Evolutionary conservation across 2,888 invertebrate species (phyloP), one percentile per base, ranked within the genome.

Genomic region (Phyllotreta cruciferae): DNA sequence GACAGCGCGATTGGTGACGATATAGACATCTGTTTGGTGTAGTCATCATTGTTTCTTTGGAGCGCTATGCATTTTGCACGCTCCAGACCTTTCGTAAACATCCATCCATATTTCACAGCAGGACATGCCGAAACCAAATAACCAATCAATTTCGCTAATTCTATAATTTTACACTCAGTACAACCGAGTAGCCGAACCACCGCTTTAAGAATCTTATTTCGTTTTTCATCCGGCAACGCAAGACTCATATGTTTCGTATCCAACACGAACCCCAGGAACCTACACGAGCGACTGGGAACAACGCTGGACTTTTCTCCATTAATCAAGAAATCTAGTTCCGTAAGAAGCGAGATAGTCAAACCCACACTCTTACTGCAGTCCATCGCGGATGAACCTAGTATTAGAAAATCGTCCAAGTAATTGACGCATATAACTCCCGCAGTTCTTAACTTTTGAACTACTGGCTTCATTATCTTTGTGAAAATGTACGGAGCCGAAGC

Each of bases 381-480:
- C 3, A 38, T 34, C 1, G 10, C 6, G 39, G 56, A 35, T 42
- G 45, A 38, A n/a, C 61, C 64, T 4, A 68, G 56, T 13, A 70
- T 45, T 6, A 71, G 44, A 49, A 69, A 62, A 50, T 72, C 70
- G 54, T 71, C 70, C 44, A 72, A 64, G 44, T 71, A 71, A 36
- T 60, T 60, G 8, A 66, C 60, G 14, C 66, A 67, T 8, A 47
- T 53, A 6, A 68, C 54, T n/a, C 68, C 69, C 44, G 47, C 36
- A 36, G 38, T n/a, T 42, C 70, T 57, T 6, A 71, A 39, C 13
- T 47, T 37, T 14, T 53, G 24, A 9, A 70, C n/a, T 6, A 71
- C 63, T 13, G 71, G 68, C 55, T 66, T 70, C 47, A 71, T 39
- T n/a, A 74, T 13, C 57, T 76, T 75, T 14, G 75, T 74, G 52